Conservation (phyloP, 2,113 vertebrate genomes). For the Podiceps cristatus region DNA sequence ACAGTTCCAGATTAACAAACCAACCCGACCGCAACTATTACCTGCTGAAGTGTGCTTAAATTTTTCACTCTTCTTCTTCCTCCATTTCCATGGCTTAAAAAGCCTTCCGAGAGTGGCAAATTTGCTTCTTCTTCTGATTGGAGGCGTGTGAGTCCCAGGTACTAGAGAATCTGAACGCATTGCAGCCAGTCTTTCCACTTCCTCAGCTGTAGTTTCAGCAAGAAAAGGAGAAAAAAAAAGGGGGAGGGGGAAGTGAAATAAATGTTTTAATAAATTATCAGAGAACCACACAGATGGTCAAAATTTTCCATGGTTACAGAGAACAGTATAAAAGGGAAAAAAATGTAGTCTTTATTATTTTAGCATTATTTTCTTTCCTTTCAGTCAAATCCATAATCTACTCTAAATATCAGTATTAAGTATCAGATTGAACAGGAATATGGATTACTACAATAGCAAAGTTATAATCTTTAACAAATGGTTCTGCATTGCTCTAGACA, state of each 20-base stretch:
- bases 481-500: not conserved
- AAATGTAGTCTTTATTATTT: not conserved
- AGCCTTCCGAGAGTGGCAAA: slow-evolving; percentile 93
- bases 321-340: not conserved
- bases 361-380: not conserved
- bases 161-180: slow-evolving; percentile 95
- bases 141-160: slow-evolving; percentile 92
- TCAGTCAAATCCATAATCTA: not conserved
- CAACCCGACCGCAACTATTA: not conserved
- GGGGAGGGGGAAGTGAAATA: not conserved
- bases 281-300: slow-evolving; percentile 40
- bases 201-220: slow-evolving; percentile 85
- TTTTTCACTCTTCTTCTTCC: slow-evolving; percentile 99
- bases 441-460: not conserved
- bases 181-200: slow-evolving; percentile 94
- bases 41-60: slow-evolving; percentile 98
- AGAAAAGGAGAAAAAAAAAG: not conserved
- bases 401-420: not conserved
- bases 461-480: not conserved
- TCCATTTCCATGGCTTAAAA: slow-evolving; percentile 99
- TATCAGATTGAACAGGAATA: not conserved
- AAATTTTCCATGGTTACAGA: slow-evolving; percentile 52
- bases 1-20: not conserved
- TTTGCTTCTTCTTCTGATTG: slow-evolving; percentile 93
- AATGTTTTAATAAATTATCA: not conserved